phyloP scores from a whole-genome alignment of 1,140 invertebrate species.

The Drosophila hydei region DNA sequence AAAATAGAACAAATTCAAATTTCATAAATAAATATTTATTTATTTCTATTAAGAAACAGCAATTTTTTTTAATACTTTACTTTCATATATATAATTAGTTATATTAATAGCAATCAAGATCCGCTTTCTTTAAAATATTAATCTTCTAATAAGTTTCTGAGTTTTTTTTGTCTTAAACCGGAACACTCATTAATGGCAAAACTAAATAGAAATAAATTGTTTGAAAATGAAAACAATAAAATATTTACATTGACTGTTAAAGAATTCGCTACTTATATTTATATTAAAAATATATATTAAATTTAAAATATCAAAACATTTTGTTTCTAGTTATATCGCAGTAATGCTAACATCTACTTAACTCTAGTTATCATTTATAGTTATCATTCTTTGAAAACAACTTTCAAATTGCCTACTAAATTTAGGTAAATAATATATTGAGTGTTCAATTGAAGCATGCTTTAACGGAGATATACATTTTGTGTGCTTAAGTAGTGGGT shows the following conservation, averaged over 20 bases:
- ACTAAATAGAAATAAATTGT: slow-evolving; percentile 17
- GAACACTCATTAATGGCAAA: slow-evolving; percentile 49
- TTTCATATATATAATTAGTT: slow-evolving; percentile 36
- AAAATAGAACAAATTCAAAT: neutral
- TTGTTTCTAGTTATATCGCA: neutral
- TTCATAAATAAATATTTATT: slow-evolving; percentile 31
- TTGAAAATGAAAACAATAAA: neutral
- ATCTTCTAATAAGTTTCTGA: slow-evolving; percentile 28
- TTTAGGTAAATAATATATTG: neutral
- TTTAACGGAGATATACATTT: neutral
- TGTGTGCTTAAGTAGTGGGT: neutral
- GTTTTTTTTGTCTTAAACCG: slow-evolving; percentile 29
- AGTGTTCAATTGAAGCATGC: neutral
- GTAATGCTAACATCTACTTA: neutral
- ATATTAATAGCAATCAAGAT: slow-evolving; percentile 23
- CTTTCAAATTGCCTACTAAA: neutral
- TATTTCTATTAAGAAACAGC: slow-evolving; percentile 16
- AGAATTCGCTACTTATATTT: slow-evolving; percentile 56
- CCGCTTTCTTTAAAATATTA: too few species aligned
- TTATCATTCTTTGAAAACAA: neutral
- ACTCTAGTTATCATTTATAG: neutral
- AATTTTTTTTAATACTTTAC: slow-evolving; percentile 56
- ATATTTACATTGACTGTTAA: slow-evolving; percentile 24
- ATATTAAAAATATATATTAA: slow-evolving; percentile 21
- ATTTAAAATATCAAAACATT: neutral